Evolutionary conservation across 2,888 invertebrate species (phyloP).

Genomic region (Caradrina clavipalpis): DNA sequence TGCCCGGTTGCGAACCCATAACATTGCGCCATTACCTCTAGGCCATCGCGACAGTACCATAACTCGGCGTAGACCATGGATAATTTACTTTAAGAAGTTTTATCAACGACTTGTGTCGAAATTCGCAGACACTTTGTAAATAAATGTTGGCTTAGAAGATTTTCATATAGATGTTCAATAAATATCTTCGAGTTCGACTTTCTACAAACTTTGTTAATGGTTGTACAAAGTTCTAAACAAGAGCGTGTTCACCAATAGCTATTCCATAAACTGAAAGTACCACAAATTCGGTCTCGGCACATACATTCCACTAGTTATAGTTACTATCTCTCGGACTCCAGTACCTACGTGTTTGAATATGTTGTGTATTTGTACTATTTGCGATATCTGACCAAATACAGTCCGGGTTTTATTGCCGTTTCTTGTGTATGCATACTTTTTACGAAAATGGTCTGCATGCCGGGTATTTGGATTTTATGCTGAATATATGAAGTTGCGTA

Average conservation of each 20-base stretch:
- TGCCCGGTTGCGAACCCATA: too few species aligned
- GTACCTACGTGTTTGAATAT: slow-evolving; percentile 60
- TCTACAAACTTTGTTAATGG: slow-evolving; percentile 28
- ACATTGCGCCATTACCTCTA: too few species aligned
- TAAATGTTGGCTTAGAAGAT: slow-evolving; percentile 4
- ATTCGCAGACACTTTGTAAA: not conserved
- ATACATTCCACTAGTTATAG: slow-evolving; percentile 42
- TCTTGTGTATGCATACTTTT: slow-evolving; percentile 47
- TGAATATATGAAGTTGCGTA: slow-evolving; percentile 10
- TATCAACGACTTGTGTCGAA: not conserved
- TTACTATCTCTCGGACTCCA: slow-evolving; percentile 45
- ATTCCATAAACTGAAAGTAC: slow-evolving; percentile 35
- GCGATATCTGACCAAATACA: slow-evolving; percentile 51
- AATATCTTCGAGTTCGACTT: slow-evolving; percentile 27
- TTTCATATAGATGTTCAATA: slow-evolving; percentile 27
- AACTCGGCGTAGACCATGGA: not conserved
- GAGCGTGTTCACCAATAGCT: slow-evolving; percentile 27
- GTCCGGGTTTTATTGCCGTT: slow-evolving; percentile 40
- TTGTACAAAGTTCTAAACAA: slow-evolving; percentile 36
- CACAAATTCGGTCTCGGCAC: slow-evolving; percentile 41
- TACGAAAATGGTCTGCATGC: slow-evolving; percentile 25
- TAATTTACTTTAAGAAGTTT: not conserved
- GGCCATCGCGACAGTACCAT: too few species aligned
- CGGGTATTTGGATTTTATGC: slow-evolving; percentile 27
- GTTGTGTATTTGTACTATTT: slow-evolving; percentile 52